A percentile compares a stretch with the other conserved stretches of the same genome.
Evolutionary conservation across 2,113 vertebrate genomes (phyloP).

Genomic region (Coryphaenoides rupestris): DNA sequence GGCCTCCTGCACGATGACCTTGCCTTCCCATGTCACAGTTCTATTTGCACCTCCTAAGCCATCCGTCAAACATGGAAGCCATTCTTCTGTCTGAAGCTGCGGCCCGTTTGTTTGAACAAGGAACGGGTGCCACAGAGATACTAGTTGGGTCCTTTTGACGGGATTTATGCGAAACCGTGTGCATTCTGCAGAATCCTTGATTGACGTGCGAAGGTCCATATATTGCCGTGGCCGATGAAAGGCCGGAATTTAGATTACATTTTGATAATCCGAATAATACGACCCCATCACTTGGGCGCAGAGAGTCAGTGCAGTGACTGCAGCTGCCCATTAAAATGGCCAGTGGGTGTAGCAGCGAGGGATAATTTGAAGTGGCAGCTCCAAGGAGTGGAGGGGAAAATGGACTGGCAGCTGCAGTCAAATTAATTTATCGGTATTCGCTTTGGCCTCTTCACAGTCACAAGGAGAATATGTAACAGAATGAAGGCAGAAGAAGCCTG

Average conservation of each 20-base stretch:
- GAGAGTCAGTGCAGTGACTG: slow-evolving; percentile 8
- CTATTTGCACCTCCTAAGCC: slow-evolving; percentile 52
- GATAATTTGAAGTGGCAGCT: slow-evolving; percentile 34
- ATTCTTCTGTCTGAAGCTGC: slow-evolving; percentile 18
- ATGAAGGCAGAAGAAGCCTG: slow-evolving; percentile 26
- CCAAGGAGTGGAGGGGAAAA: slow-evolving; percentile 15
- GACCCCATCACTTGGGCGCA: slow-evolving; percentile 4
- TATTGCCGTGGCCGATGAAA: slow-evolving; percentile 33
- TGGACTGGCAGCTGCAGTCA: slow-evolving; percentile 27
- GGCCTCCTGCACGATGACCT: slow-evolving; percentile 46
- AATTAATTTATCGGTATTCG: slow-evolving; percentile 32
- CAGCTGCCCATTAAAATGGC: slow-evolving; percentile 35
- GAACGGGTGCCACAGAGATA: slow-evolving; percentile 19
- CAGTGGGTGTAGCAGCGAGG: slow-evolving; percentile 68
- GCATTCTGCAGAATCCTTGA: slow-evolving; percentile 24
- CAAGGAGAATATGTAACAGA: slow-evolving; percentile 19
- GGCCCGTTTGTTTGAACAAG: slow-evolving; percentile 39
- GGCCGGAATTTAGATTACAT: slow-evolving; percentile 40
- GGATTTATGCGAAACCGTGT: slow-evolving; percentile 45
- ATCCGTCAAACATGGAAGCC: slow-evolving; percentile 54
- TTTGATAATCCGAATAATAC: slow-evolving; percentile 26
- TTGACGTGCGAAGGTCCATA: slow-evolving; percentile 37
- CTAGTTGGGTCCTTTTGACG: slow-evolving; percentile 21
- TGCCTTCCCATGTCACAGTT: slow-evolving; percentile 45
- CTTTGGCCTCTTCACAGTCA: slow-evolving; percentile 14